Conservation (phyloP, 2,797 vertebrate species). For the Lerista edwardsae region DNA sequence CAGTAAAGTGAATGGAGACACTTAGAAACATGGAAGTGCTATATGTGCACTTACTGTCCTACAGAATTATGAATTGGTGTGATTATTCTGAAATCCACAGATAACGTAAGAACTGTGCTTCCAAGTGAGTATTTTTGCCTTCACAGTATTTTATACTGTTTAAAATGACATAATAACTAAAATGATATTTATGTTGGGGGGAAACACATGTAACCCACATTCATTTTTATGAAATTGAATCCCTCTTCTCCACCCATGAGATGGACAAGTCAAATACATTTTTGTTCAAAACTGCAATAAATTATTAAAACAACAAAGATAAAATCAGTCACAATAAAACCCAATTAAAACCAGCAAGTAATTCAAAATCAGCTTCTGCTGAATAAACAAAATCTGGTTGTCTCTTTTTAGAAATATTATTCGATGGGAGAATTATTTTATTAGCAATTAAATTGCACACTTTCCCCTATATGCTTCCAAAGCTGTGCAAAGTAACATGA, state of each 20-base stretch:
- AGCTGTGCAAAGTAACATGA: background rate
- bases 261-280: background rate
- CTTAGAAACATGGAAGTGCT: no score
- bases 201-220: background rate
- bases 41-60: background rate
- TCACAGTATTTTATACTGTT: background rate
- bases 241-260: background rate
- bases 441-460: background rate
- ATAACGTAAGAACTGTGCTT: background rate
- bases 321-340: background rate
- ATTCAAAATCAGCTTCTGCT: background rate
- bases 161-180: no score
- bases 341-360: background rate
- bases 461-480: background rate
- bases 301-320: background rate
- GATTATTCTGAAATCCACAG: no score
- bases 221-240: background rate
- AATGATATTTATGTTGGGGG: background rate
- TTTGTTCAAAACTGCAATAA: background rate
- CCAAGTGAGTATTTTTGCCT: background rate
- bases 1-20: background rate
- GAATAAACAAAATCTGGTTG: background rate
- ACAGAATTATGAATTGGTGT: background rate
- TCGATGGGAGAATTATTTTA: background rate
- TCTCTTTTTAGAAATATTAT: background rate